Evolutionary conservation across 2,113 vertebrate species (phyloP), one percentile per base, ranked within the genome.

Genomic region (Callospermophilus lateralis): DNA sequence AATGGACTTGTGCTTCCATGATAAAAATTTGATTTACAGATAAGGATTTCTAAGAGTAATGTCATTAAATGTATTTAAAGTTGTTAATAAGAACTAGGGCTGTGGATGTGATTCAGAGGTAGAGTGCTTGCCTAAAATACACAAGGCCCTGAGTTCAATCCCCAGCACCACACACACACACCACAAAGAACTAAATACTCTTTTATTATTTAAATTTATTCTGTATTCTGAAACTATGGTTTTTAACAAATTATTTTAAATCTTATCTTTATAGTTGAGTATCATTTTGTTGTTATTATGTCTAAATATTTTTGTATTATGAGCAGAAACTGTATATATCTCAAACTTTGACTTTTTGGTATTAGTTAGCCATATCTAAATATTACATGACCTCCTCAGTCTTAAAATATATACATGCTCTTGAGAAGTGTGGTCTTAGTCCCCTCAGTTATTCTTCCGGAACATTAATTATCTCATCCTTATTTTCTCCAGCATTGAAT

Each of bases 41-140:
- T 70, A 48, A 92, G 37, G 17, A 42, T 93, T 91, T 89, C 94
- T 72, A 78, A 84, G n/a, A 90, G 39, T 85, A 78, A 48, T 32
- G 10, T 42, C 53, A 55, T 84, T 67, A 77, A 58, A 39, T 85
- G 51, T 97, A 77, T 91, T 84, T 97, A 53, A 93, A 68, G 28
- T 84, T 84, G 0, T 81, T 89, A 91, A 53, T 55, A 68, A n/a
- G 42, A 65, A 24, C 22, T 4, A 48, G 58, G 58, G 24, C 58
- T 61, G 8, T 20, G 55, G 55, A 58, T 58, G 6, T 61, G 58
- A 3, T 24, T 61, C 20, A 26, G 8, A 58, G 19, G 55, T 58
- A 17, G 58, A 61, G 24, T 61, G 58, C 24, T 61, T 61, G 20
- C 58, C 58, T 61, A 61, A 24, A 22, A 61, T 61, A 24, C 8